Conservation (phyloP, 2,113 vertebrate genomes). For the Australoheros scitulus region DNA sequence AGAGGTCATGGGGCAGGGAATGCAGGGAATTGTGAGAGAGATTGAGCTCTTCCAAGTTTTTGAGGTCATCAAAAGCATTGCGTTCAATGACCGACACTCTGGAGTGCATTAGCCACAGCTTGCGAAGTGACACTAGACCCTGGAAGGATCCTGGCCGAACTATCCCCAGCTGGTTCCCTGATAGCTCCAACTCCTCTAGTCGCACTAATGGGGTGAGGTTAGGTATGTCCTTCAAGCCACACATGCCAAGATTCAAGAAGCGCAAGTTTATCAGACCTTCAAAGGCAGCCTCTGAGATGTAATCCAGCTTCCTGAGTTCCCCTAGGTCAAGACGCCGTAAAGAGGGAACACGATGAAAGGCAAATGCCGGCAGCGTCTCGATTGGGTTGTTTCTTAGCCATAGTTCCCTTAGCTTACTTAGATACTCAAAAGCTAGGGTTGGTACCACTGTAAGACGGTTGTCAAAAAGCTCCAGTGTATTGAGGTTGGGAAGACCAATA, state of each 20-base stretch:
- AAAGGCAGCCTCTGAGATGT: conserved; percentile 96
- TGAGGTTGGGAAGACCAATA: conserved; percentile 95
- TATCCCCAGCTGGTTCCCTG: conserved; percentile 90
- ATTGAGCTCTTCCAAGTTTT: conserved; percentile 94
- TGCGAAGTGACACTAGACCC: conserved; percentile 89
- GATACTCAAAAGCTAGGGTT: conserved; percentile 95
- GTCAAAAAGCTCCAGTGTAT: conserved; percentile 96
- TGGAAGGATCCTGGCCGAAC: conserved; percentile 94
- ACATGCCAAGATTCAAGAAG: conserved; percentile 97
- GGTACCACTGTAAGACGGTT: conserved; percentile 94
- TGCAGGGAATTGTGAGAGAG: conserved; percentile 95
- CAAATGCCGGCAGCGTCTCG: conserved; percentile 93
- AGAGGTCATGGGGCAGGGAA: conserved; percentile 95
- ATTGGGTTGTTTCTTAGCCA: conserved; percentile 98
- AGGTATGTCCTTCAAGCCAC: conserved; percentile 95
- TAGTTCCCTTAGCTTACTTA: conserved; percentile 94
- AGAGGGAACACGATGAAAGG: conserved; percentile 96
- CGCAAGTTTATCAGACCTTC: conserved; percentile 94
- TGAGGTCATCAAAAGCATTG: conserved; percentile 97
- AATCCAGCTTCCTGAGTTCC: conserved; percentile 92
- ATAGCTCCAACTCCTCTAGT: conserved; percentile 93
- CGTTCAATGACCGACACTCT: conserved; percentile 92
- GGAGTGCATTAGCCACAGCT: conserved; percentile 98
- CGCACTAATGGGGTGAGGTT: conserved; percentile 90
- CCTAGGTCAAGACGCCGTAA: conserved; percentile 91